phyloP scores from a whole-genome alignment of 2,888 invertebrate genomes.

The Ferrisia virgata region DNA sequence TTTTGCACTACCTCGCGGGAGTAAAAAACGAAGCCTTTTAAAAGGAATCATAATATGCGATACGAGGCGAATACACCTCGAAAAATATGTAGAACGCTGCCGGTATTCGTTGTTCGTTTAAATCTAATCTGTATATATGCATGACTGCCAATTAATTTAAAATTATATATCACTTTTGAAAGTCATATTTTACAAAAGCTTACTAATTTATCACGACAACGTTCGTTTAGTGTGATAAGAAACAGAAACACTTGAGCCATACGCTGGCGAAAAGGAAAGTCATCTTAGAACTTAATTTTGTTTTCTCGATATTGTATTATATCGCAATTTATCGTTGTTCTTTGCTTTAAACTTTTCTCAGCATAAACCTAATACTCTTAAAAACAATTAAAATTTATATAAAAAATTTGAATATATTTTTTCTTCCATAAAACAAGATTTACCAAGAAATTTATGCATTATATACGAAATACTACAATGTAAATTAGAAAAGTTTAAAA shows the following conservation, averaged over 20 bases:
- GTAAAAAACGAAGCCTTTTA: neutral
- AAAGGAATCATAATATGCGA: neutral
- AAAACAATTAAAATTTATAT: neutral
- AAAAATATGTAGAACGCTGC: neutral
- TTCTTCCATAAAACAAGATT: neutral
- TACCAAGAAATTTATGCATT: neutral
- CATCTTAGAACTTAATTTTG: neutral
- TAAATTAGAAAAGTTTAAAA: conserved; percentile 1
- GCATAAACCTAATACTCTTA: neutral
- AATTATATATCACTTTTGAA: neutral
- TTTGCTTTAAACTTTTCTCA: neutral
- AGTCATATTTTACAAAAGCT: neutral
- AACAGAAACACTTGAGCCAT: neutral
- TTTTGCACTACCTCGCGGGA: neutral
- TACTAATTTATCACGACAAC: conserved; percentile 8
- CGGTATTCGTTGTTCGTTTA: neutral
- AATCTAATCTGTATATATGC: conserved; percentile 1
- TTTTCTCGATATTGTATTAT: neutral
- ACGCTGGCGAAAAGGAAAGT: neutral
- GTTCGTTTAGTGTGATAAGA: neutral
- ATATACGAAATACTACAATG: neutral
- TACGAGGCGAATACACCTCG: neutral
- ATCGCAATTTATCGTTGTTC: neutral
- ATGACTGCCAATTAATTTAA: conserved; percentile 25
- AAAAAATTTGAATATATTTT: neutral